A percentile compares a stretch with the other conserved stretches of the same genome.
These are phyloP conservation scores for Heliconius hewitsoni DNA, from an alignment of 1,140 invertebrate species.

Conservation along the genomic window DNA sequence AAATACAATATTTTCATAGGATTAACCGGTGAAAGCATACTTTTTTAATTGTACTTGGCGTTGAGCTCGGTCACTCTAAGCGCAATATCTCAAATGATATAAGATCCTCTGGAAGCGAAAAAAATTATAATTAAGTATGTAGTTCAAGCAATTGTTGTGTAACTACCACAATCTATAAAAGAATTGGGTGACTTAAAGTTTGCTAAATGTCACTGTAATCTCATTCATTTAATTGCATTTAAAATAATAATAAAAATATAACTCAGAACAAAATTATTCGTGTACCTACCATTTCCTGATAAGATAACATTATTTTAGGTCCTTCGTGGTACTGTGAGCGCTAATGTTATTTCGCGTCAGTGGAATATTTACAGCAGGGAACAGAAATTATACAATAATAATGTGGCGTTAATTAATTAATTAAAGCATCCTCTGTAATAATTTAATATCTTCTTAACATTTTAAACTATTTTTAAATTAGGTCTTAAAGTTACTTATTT, in stretches of 20 bases:
- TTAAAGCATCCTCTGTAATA: too few species aligned
- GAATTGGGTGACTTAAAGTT: too few species aligned
- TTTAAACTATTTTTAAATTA: too few species aligned
- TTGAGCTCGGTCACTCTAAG: background rate
- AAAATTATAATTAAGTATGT: too few species aligned
- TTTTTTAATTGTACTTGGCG: background rate
- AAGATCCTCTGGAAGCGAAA: too few species aligned
- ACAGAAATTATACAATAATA: background rate
- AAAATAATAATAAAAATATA: too few species aligned
- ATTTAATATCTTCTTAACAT: too few species aligned
- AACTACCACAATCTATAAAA: background rate
- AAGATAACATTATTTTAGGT: slow-evolving; percentile 4
- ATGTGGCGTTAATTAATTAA: background rate
- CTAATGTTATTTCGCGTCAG: background rate
- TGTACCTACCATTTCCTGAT: background rate
- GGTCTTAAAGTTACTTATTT: too few species aligned
- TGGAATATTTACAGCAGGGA: background rate
- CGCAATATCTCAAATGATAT: background rate
- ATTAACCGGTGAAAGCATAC: background rate
- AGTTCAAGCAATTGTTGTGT: too few species aligned
- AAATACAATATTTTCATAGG: too few species aligned
- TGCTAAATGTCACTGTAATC: too few species aligned
- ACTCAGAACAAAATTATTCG: background rate
- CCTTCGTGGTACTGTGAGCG: background rate
- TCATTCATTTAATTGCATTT: too few species aligned